A percentile compares a stretch with the other conserved stretches of the same genome.
These are phyloP conservation scores for Lepilemur septentrionalis DNA, from an alignment of 2,797 vertebrate species.

Conservation along the genomic window DNA sequence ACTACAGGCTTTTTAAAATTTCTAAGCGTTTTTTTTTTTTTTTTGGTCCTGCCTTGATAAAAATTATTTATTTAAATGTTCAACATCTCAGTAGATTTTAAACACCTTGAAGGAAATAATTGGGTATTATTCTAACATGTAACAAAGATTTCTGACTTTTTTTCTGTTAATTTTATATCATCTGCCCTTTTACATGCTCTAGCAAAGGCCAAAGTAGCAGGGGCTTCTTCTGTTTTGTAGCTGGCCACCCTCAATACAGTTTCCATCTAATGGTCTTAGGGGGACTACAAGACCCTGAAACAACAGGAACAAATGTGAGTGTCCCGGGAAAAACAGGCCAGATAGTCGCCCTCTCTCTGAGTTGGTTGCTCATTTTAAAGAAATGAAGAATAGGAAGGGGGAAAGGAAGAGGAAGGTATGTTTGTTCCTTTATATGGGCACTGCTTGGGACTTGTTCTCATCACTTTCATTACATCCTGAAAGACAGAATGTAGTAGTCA, in stretches of 20 bases:
- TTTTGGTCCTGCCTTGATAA: not conserved
- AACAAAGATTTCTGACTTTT: not conserved
- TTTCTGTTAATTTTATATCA: not conserved
- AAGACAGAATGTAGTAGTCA: not conserved
- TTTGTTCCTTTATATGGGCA: not conserved
- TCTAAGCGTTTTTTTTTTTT: too few species aligned
- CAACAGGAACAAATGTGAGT: not conserved
- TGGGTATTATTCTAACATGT: conserved; percentile 9
- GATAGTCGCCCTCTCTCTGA: not conserved
- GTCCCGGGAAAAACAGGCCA: not conserved
- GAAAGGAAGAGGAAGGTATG: not conserved
- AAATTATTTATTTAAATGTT: not conserved
- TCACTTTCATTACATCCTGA: not conserved
- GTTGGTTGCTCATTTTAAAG: not conserved
- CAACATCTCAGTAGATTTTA: not conserved
- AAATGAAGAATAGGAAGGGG: not conserved
- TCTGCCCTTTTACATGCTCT: not conserved
- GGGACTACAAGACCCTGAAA: not conserved
- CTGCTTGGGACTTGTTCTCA: not conserved
- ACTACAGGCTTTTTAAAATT: not conserved
- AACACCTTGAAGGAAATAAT: not conserved
- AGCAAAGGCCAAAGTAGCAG: not conserved
- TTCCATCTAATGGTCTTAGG: not conserved
- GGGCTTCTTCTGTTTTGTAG: not conserved
- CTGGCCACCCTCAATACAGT: not conserved